Conservation (phyloP, 2,113 vertebrate species). For the Enhydra lutris region DNA sequence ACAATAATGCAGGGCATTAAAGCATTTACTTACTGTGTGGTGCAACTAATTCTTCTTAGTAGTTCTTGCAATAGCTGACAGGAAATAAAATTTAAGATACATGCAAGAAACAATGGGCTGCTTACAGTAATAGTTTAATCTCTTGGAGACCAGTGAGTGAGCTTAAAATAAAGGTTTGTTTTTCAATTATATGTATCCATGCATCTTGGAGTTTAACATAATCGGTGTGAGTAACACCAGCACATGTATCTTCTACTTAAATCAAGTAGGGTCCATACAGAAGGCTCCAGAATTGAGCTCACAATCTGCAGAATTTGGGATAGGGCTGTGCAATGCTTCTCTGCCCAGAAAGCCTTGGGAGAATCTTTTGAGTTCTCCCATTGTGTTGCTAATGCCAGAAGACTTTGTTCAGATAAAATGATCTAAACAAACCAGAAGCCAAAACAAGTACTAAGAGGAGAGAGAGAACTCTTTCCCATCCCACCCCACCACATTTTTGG, state of each 20-base stretch:
- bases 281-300: not conserved
- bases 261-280: not conserved
- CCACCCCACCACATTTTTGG: not conserved
- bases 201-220: conserved; percentile 42
- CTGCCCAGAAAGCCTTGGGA: not conserved
- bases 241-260: conserved; percentile 15
- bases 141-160: conserved; percentile 34
- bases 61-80: conserved; percentile 48
- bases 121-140: conserved; percentile 50
- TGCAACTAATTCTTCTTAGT: conserved; percentile 44
- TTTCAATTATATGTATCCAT: conserved; percentile 49
- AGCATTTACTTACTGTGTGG: not conserved
- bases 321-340: not conserved
- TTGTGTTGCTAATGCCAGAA: not conserved
- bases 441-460: conserved; percentile 30
- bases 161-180: conserved; percentile 53
- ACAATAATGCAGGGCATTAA: conserved; percentile 52
- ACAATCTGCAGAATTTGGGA: not conserved
- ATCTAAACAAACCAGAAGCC: conserved; percentile 27
- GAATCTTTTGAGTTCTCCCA: not conserved
- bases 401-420: conserved; percentile 14
- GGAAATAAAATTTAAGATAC: conserved; percentile 60
- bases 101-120: conserved; percentile 25
- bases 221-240: conserved; percentile 28
- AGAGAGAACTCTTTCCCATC: not conserved